Base-by-base conservation (phyloP, 2,797 vertebrate species). In the Xiphorhynchus erythropygius region DNA sequence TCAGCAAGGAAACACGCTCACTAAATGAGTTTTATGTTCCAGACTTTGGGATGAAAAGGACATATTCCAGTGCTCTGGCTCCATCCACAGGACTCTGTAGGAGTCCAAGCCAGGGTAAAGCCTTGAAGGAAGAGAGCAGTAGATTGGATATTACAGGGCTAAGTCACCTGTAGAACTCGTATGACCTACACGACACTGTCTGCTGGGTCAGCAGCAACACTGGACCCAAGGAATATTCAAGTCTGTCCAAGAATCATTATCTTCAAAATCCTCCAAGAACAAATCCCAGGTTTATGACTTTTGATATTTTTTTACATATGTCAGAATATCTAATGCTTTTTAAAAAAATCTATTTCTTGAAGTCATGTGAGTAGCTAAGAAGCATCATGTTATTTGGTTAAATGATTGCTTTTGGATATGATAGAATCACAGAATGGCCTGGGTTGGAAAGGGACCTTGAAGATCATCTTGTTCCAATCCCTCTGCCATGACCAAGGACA, bases 331-430 rank as follows among this genome's bases (percentile, higher is more conserved):
- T 75, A n/a, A 47, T 18, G 65, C 3, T 78, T 84, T 86, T 22
- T 0, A 17, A 79, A 68, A 68, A 47, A 1, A 0, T 13, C 4
- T n/a, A 0, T 71, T 82, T 88, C n/a, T 76, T 64, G 17, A 68
- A 71, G 13, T 35, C 2, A 2, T 11, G 8, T 50, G 18, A 76
- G 47, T 65, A 76, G 5, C 16, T 57, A 19, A 90, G 64, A 80
- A 79, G 3, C 14, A 49, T 35, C 6, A 5, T 15, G 3, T 60
- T 59, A 15, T 71, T 75, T 78, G 81, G 3, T 70, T 78, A 50
- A 59, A 33, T 24, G 18, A 4, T 21, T 53, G 5, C 5, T 71
- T 77, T 64, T 42, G 41, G 18, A 32, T 49, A 49, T 42, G 12
- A 49, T 6, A n/a, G 35, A 64, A 64, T 42, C 27, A 71, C 12